Percentiles rank a stretch among this genome's conserved stretches.
Conservation (phyloP, 2,888 invertebrate genomes). For the Holacanthella duospinosa region DNA sequence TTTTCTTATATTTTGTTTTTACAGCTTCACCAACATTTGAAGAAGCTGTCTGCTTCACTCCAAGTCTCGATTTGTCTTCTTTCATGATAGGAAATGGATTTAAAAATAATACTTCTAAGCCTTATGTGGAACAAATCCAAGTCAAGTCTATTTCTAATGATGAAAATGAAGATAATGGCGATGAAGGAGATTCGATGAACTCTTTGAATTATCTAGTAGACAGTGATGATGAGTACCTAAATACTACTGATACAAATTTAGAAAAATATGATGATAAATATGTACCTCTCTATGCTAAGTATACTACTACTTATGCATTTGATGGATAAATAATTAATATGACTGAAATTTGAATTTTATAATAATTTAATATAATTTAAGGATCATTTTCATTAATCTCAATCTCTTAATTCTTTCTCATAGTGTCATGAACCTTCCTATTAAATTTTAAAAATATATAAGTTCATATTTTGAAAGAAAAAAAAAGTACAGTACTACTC, state of each 20-base stretch:
- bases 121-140: neutral
- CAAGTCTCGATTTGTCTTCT: neutral
- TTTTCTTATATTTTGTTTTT: neutral
- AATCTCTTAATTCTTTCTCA: no score
- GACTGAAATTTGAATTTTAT: no score
- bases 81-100: neutral
- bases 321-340: neutral
- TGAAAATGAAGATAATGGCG: neutral
- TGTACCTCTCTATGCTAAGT: conserved; percentile 3
- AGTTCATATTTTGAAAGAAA: no score
- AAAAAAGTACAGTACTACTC: no score
- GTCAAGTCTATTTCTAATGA: neutral
- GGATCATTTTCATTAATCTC: no score
- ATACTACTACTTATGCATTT: neutral
- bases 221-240: neutral
- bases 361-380: no score
- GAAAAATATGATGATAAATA: neutral
- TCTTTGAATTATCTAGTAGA: no score
- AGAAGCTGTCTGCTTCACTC: neutral
- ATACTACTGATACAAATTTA: neutral
- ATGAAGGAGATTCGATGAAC: neutral
- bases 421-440: no score
- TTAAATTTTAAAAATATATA: no score
- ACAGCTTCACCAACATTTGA: neutral
- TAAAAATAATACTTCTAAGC: neutral